Base-by-base conservation (phyloP, 2,113 vertebrate genomes). In the Eidolon helvum region DNA sequence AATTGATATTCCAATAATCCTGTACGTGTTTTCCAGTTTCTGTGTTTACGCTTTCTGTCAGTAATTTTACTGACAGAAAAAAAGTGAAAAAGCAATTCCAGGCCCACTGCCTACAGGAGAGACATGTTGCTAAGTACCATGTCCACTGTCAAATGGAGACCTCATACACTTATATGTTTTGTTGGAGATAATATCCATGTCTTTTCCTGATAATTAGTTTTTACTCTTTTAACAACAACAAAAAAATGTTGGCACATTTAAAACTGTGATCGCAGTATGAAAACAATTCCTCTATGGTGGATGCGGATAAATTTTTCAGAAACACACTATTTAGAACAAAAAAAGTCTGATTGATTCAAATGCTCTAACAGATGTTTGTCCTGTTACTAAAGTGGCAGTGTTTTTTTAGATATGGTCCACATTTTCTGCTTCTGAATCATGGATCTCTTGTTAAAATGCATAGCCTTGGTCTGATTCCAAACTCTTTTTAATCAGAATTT, bases 31-130 rank as follows among this genome's bases (percentile, higher is more conserved):
- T 91, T 96, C 57, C 28, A 57, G 33, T 90, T 80, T 87, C 63
- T 48, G 1, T 66, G 33, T 68, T 48, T 48, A 48, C 48, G 15
- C 48, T 48, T 48, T 50, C 50, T 50, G 7, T 66, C 21, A 71
- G 14, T 53, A 19, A 92, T 92, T 95, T 90, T 92, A 28, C 5
- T n/a, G n/a, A n/a, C n/a, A n/a, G n/a, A n/a, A n/a, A n/a, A 79
- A 68, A 74, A 50, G 5, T 24, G 11, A 14, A 90, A 79, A 90
- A 30, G 33, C 15, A 63, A 16, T 45, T 35, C 38, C 10, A 91
- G 30, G 10, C 21, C 10, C 8, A 48, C 53, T 80, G 33, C 33
- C 15, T 43, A 24, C 5, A 40, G 33, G 2, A 19, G 61, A 65
- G 48, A 88, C 80, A 71, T 57, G 4, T 15, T 84, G 19, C 22